Evolutionary conservation across 2,888 invertebrate genomes (phyloP), one percentile per base, ranked within the genome.

Genomic region (Phymatocera aterrima): DNA sequence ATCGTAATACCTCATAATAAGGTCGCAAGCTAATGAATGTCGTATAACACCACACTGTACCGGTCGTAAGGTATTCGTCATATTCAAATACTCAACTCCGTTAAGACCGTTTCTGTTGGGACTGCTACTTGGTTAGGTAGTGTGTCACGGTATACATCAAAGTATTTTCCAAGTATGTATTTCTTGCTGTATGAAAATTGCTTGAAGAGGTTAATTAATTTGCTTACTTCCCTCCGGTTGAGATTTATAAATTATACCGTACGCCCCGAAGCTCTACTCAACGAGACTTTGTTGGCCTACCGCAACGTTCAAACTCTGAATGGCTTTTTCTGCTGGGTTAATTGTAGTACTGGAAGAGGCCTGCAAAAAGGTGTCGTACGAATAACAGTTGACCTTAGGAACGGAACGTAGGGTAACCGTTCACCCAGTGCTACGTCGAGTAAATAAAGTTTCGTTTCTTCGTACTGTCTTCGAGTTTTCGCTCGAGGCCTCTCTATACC

Each of bases 341-440:
- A 51, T 31, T 72, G 51, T n/a, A 51, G 21, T 10, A 24, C 5
- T 68, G 34, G 61, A 46, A 46, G n/a, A 68, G 31, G 5, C 43
- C 24, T 24, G 28, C 21, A 46, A 68, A 34, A 46, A 68, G 43
- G 68, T 21, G 68, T 68, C 68, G 48, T 72, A 34, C 51, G 72
- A 72, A 72, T 48, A 51, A 46, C 43, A 34, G 72, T 34, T 51
- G 72, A 72, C 51, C 72, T 34, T 51, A 72, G 72, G 51, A 72
- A 72, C 72, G 48, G n/a, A n/a, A n/a, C n/a, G n/a, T n/a, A n/a
- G 51, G 72, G 51, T 72, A 72, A 72, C 72, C 72, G 72, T 72
- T 72, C 18, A 34, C 28, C 72, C 8, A 72, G 72, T 51, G 51
- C 51, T 48, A 68, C 51, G 60, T 60, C 10, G 24, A 46, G 72